Evolutionary conservation across 1,140 invertebrate species (phyloP), one percentile per base, ranked within the genome.

Genomic region (Apocrypta bakeri): DNA sequence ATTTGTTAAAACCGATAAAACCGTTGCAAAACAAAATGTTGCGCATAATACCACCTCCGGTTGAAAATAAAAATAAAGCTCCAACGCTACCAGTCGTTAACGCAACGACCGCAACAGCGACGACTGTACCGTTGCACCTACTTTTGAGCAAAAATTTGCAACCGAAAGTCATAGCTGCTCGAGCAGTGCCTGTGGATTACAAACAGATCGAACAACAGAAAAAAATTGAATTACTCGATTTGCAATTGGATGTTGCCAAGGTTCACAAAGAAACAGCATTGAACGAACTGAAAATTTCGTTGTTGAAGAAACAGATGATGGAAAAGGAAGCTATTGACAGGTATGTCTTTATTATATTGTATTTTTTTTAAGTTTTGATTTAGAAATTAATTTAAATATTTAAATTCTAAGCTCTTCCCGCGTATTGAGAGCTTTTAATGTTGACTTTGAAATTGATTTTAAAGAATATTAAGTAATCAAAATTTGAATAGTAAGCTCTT

Each of bases 231-330:
- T 84, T 85, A 69, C n/a, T 88, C 25, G 83, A 85, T 0, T 56
- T 86, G 11, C 86, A 88, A 29, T 40, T 88, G 33, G 85, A 88
- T 24, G 79, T 85, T 6, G 87, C 84, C 0, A 87, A 87, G 11
- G 25, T 88, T 6, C 68, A 71, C 17, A 31, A 33, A n/a, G 68
- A 71, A 31, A 71, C 27, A 9, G 68, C 68, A 37, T n/a, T 71
- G 1, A 33, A 33, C 2, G 68, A 71, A 21, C 11, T 71, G 11
- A 71, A 37, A 7, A 71, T 33, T 37, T 33, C 68, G 3, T 4
- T 2, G 7, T n/a, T 71, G 17, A 71, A 37, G 21, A 31, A 21
- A 2, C 27, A 71, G 9, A 14, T 37, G 21, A 33, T 33, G 14
- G 68, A 71, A 21, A 27, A 33, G 21, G 68, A 71, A n/a, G 14